Percentiles rank a stretch among this genome's conserved stretches.
phyloP scores from a whole-genome alignment of 2,797 vertebrate species.

The Megaceryle alcyon region DNA sequence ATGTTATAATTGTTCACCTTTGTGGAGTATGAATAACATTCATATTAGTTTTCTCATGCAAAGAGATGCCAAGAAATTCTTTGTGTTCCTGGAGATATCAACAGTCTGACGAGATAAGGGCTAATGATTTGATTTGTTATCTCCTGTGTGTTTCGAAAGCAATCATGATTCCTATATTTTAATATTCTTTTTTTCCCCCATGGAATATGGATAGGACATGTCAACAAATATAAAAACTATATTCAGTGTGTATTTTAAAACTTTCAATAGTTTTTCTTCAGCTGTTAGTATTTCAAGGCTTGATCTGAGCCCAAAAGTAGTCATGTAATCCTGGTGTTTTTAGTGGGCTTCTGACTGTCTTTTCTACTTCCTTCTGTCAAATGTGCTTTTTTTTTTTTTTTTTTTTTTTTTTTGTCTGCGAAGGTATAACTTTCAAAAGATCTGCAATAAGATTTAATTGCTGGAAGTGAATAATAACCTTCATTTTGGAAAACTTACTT shows the following conservation, averaged over 20 bases:
- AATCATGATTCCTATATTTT: background rate
- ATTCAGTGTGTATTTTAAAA: background rate
- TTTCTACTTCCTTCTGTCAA: background rate
- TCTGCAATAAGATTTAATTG: background rate
- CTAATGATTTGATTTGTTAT: slow-evolving; percentile 16
- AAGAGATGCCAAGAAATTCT: background rate
- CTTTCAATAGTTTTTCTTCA: background rate
- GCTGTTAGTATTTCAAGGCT: background rate
- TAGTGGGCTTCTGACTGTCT: background rate
- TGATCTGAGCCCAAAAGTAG: background rate
- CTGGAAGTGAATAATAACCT: background rate
- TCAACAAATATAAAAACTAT: background rate
- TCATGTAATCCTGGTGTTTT: background rate
- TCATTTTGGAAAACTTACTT: background rate
- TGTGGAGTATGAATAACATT: background rate
- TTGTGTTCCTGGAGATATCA: background rate
- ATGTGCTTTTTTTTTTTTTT: background rate
- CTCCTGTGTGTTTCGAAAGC: background rate
- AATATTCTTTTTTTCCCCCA: background rate
- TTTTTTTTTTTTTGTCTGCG: background rate
- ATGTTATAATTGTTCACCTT: background rate
- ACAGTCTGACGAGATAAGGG: background rate
- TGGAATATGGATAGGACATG: background rate
- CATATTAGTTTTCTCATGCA: background rate
- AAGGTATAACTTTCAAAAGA: background rate